Evolutionary conservation across 2,888 invertebrate species (phyloP), one percentile per base, ranked within the genome.

Genomic region (Odontothrips loti): DNA sequence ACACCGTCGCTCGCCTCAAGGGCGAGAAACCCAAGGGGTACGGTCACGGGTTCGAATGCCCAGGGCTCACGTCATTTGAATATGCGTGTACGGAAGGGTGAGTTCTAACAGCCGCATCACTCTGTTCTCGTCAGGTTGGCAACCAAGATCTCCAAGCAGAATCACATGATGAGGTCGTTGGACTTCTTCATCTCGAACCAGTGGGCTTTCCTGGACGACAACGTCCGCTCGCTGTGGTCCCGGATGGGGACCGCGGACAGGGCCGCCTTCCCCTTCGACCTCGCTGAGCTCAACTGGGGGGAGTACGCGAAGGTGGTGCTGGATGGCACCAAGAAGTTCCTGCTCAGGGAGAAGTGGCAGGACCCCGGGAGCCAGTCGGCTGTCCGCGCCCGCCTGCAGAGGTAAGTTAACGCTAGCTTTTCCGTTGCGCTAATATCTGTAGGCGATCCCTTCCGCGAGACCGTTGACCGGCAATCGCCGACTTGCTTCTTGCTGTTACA

Each of bases 161-260:
- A 11, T 6, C 23, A 8, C 68, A 0, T 6, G 68, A 68, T 68
- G 68, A 20, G 23, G 23, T 4, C 68, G 68, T 23, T 68, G 1
- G 68, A 68, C 23, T 68, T 68, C 68, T 68, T 68, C 68, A 68
- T 23, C 23, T n/a, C 68, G 68, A 23, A 23, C 68, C 9, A 68
- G 68, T 68, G n/a, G 23, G 23, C 68, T 9, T 68, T 68, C 68
- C n/a, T 0, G 68, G 11, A n/a, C 23, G 68, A 68, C 68, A 68
- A 68, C 68, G 68, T 23, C n/a, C 68, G 68, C 68, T 11, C 23
- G 23, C 68, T 68, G 68, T 68, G 68, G 68, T n/a, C 68, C 68
- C 11, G 23, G 0, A 68, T 68, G 68, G 11, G 23, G 23, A 1
- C n/a, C 23, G 23, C 23, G 23, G 68, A 68, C 68, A 20, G 68